phyloP scores from a whole-genome alignment of 2,113 vertebrate genomes.

The Glareola pratincola region DNA sequence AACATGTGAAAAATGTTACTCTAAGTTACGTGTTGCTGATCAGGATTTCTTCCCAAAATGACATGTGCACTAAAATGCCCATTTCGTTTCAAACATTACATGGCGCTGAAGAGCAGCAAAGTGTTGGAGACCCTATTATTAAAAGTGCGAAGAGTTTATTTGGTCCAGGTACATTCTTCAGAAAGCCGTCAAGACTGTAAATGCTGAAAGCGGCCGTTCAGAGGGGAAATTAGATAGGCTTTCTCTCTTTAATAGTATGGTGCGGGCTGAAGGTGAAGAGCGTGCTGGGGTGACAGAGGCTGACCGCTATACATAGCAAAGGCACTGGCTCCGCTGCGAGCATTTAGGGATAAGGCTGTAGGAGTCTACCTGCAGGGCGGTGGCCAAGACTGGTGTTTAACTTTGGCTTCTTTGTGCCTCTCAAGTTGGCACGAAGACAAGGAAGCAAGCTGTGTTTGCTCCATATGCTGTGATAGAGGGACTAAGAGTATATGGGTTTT shows the following conservation, averaged over 20 bases:
- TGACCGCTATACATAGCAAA: rapidly evolving
- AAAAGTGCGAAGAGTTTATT: background rate
- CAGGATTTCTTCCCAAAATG: background rate
- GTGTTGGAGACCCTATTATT: background rate
- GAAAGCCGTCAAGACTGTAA: background rate
- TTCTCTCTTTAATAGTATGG: background rate
- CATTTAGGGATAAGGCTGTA: background rate
- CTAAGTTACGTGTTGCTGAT: background rate
- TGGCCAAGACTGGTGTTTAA: background rate
- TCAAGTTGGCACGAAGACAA: background rate
- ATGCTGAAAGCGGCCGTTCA: background rate
- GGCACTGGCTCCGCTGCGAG: background rate
- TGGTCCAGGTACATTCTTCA: background rate
- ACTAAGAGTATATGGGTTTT: background rate
- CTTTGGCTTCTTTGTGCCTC: background rate
- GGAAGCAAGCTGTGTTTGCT: background rate
- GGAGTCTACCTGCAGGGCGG: background rate
- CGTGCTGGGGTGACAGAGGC: background rate
- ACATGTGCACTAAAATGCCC: rapidly evolving
- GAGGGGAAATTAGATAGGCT: background rate
- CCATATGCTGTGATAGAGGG: background rate
- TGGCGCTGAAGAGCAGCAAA: background rate
- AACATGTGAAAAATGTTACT: background rate
- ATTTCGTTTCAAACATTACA: rapidly evolving
- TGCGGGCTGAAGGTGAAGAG: background rate